Evolutionary conservation across 2,888 invertebrate species (phyloP).

Genomic region (Sacculina carcini): DNA sequence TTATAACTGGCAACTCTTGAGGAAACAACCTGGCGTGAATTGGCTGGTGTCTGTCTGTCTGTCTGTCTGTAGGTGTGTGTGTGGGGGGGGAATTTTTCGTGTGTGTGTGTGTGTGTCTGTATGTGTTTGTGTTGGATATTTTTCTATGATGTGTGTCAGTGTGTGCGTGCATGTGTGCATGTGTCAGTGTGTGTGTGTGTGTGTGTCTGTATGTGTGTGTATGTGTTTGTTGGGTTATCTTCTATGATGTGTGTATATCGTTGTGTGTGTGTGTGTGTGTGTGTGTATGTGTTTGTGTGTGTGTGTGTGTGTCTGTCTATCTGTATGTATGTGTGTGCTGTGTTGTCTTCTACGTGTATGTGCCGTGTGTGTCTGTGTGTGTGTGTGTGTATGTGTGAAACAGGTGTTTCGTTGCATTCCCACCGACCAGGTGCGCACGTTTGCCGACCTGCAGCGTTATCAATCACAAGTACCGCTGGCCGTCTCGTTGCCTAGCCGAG

Average conservation of each 20-base stretch:
- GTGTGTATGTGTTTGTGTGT: neutral
- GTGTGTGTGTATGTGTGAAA: too few species aligned
- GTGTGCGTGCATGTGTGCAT: slow-evolving; percentile 1
- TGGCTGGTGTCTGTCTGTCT: neutral
- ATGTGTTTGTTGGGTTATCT: too few species aligned
- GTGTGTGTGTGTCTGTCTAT: neutral
- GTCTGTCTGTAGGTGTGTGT: neutral
- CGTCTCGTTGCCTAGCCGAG: slow-evolving; percentile 39
- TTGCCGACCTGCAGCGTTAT: slow-evolving; percentile 45
- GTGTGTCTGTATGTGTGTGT: slow-evolving; percentile 6
- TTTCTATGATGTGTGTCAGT: neutral
- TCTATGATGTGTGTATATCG: neutral
- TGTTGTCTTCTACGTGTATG: neutral
- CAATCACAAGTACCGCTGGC: slow-evolving; percentile 44
- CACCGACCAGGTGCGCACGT: slow-evolving; percentile 49
- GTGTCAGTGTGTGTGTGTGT: neutral
- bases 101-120: neutral
- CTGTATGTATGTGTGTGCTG: neutral
- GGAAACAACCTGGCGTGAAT: too few species aligned
- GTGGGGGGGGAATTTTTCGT: neutral
- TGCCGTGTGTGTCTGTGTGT: neutral
- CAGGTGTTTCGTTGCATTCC: slow-evolving; percentile 74
- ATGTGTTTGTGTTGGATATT: neutral
- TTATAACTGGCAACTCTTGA: too few species aligned
- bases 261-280: neutral